Evolutionary conservation across 2,888 invertebrate species (phyloP), one percentile per base, ranked within the genome.

Genomic region (Epistrophella euchroma): DNA sequence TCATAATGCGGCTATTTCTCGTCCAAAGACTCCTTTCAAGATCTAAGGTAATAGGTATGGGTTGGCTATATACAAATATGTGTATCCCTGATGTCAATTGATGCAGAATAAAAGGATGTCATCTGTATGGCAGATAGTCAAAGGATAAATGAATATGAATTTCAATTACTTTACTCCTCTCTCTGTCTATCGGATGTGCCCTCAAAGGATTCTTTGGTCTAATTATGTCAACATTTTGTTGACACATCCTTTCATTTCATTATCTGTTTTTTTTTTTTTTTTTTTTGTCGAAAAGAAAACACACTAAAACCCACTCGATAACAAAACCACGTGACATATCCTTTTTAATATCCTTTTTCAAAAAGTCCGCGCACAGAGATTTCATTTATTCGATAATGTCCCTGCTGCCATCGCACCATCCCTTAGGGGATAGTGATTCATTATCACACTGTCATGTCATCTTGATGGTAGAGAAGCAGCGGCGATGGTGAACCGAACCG

Each of bases 181-280:
- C 72, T 22, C 37, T 52, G 0, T 10, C 10, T 56, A 2, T 35
- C 9, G 40, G 58, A 40, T 62, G 55, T 72, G 80, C 68, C 76
- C 68, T 82, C 86, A 86, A 86, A 86, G 82, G 82, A 86, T 86
- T 74, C 60, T 58, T 58, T 37, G 73, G 37, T 86, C 82, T 86
- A 86, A 86, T 86, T 86, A 82, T 77, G 77, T 64, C 81, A 74
- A 86, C 86, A 82, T 82, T 60, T 81, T 86, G 81, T 81, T 81
- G 85, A 81, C 73, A 81, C 73, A 73, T 85, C 80, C 52, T 76
- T 75, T 79, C 79, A 84, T 78, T 84, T 71, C 75, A 60, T 70
- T 74, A 71, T 79, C 70, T 64, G 62, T 62, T 28, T 55, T n/a
- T 52, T 56, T 56, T 56, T 56, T 58, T 58, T 58, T 17, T 56